phyloP scores from a whole-genome alignment of 2,888 invertebrate genomes.

The Baronia brevicornis region DNA sequence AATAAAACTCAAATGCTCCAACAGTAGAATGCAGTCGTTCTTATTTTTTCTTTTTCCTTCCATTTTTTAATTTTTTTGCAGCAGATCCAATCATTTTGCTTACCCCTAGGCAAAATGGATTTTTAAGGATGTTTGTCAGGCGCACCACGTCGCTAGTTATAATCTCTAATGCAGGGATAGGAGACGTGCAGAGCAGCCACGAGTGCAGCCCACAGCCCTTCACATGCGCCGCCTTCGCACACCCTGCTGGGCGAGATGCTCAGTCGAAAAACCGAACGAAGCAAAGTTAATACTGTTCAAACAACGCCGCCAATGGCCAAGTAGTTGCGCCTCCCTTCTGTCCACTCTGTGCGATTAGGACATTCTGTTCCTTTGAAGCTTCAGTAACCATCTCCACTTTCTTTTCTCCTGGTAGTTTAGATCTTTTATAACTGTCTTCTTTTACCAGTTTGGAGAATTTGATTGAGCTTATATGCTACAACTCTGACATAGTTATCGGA shows the following conservation, averaged over 20 bases:
- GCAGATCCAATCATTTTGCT: conserved; percentile 12
- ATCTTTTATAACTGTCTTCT: conserved; percentile 23
- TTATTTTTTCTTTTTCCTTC: no score
- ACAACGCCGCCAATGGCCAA: conserved; percentile 68
- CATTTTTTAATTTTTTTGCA: no score
- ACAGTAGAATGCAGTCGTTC: no score
- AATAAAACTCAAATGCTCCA: no score
- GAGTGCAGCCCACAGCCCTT: conserved; percentile 65
- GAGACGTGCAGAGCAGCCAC: conserved; percentile 59
- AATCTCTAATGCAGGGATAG: conserved; percentile 75
- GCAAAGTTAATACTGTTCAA: conserved; percentile 77
- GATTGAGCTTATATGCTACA: conserved; percentile 10
- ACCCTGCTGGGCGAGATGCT: conserved; percentile 88
- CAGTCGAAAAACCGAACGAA: conserved; percentile 79
- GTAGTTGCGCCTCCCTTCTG: conserved; percentile 73
- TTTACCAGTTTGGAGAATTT: conserved; percentile 31
- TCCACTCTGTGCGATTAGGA: conserved; percentile 71
- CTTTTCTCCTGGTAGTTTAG: conserved; percentile 62
- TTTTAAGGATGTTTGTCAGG: conserved; percentile 20
- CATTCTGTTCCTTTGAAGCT: conserved; percentile 70
- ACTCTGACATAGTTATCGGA: conserved; percentile 5
- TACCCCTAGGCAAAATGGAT: conserved; percentile 3
- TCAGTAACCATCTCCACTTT: conserved; percentile 44
- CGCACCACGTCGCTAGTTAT: conserved; percentile 58
- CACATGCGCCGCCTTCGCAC: conserved; percentile 86